A percentile compares a stretch with the other conserved stretches of the same genome.
Evolutionary conservation across 2,113 vertebrate genomes (phyloP).

Genomic region (Platysternon megacephalum): DNA sequence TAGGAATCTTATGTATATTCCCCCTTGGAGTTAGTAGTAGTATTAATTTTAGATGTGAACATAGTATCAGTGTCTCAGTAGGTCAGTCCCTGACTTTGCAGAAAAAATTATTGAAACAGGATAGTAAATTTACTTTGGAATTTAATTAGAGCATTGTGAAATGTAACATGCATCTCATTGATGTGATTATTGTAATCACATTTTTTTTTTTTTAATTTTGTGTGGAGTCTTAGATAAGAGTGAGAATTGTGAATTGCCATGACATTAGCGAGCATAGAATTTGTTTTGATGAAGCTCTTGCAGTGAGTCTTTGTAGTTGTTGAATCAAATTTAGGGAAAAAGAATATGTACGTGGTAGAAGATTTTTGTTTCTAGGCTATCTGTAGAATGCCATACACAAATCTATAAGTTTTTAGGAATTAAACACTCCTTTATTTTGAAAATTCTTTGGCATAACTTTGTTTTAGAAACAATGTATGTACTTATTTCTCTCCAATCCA

Average conservation of each 20-base stretch:
- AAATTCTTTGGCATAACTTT: not conserved
- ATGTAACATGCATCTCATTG: not conserved
- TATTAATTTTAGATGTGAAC: not conserved
- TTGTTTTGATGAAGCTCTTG: not conserved
- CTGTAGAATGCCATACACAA: not conserved
- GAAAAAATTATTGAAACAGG: not conserved
- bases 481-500: not conserved
- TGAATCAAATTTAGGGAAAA: not conserved
- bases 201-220: not conserved
- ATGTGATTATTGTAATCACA: not conserved
- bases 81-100: not conserved
- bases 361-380: not conserved
- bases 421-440: not conserved
- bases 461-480: not conserved
- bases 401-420: not conserved
- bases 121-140: not conserved
- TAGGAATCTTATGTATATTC: not conserved
- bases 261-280: not conserved
- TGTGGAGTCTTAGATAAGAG: not conserved
- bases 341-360: not conserved
- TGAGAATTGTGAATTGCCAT: not conserved
- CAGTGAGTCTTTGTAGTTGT: not conserved
- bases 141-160: not conserved
- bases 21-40: not conserved
- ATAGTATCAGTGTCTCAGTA: not conserved